A percentile compares a stretch with the other conserved stretches of the same genome.
Evolutionary conservation across 2,797 vertebrate genomes (phyloP).

Genomic region (Trematomus bernacchii): DNA sequence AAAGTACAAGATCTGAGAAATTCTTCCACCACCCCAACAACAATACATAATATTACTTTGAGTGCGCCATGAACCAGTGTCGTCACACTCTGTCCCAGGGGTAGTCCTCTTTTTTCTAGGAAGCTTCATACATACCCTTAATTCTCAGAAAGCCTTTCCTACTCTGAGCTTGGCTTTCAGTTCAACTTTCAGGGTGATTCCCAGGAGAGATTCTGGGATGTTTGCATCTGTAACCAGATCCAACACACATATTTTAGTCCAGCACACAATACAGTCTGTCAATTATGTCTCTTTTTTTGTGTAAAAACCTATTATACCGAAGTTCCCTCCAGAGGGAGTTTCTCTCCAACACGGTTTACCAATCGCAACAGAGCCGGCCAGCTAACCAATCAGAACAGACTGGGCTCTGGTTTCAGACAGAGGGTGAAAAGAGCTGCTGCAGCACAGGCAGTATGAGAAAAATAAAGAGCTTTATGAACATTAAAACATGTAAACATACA

Average conservation of each 20-base stretch:
- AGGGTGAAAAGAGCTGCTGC: no score
- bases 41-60: not conserved
- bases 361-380: no score
- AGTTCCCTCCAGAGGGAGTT: no score
- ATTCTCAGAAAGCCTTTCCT: not conserved
- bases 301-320: no score
- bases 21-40: not conserved
- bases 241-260: not conserved
- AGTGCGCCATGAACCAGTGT: not conserved
- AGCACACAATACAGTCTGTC: not conserved
- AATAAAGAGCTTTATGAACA: no score
- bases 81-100: not conserved
- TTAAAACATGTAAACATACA: no score
- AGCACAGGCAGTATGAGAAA: no score
- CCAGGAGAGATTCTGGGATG: not conserved
- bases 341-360: no score
- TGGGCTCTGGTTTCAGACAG: no score
- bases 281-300: not conserved
- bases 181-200: conserved; percentile 4
- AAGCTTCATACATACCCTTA: conserved; percentile 6
- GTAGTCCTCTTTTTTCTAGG: not conserved
- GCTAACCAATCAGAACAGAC: no score
- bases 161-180: not conserved
- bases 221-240: not conserved
- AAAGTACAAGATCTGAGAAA: no score